Base-by-base conservation (phyloP, 1,140 invertebrate species). In the Zophobas morio region DNA sequence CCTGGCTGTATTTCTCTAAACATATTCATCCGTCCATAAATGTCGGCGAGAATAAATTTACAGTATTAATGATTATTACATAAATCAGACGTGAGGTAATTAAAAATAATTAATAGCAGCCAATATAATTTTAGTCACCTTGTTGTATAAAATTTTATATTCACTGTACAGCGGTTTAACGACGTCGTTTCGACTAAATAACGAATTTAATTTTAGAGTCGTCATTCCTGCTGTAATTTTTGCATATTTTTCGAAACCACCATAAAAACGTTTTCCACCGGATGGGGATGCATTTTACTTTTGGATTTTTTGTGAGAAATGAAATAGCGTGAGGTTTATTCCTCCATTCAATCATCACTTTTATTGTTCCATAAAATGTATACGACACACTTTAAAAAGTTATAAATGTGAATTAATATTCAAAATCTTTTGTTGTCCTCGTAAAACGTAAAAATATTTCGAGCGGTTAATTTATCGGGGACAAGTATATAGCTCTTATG, bases 341-440 rank as follows among this genome's bases (percentile, higher is more conserved):
- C 73, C 76, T 75, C 72, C 70, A 81, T 80, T 79, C 79, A 81
- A 81, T 80, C 75, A 77, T 81, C 76, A 78, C 74, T 79, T 82
- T 82, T 81, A 82, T 77, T 78, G 81, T 81, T 79, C 81, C 79
- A 82, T 82, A 82, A 82, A 82, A 81, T 77, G 34, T 77, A 82
- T 81, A 82, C 75, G 77, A 79, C 77, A 80, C 75, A 82, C 81
- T 81, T 82, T 82, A 82, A 82, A 82, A 80, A 77, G 75, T 63
- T 78, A 79, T 82, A 81, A 82, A 66, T 46, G 60, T 46, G 60
- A 82, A 82, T 82, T 81, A 81, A 81, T 82, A 81, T 81, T 81
- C 79, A 81, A 82, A 82, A 81, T 79, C 77, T 53, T 46, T 51
- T 80, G 79, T 73, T 51, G 60, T 57, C 20, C 32, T 57, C 54